Percentiles rank a stretch among this genome's conserved stretches.
These are phyloP conservation scores for Laticauda colubrina DNA, from an alignment of 2,113 vertebrate species.

Conservation along the genomic window DNA sequence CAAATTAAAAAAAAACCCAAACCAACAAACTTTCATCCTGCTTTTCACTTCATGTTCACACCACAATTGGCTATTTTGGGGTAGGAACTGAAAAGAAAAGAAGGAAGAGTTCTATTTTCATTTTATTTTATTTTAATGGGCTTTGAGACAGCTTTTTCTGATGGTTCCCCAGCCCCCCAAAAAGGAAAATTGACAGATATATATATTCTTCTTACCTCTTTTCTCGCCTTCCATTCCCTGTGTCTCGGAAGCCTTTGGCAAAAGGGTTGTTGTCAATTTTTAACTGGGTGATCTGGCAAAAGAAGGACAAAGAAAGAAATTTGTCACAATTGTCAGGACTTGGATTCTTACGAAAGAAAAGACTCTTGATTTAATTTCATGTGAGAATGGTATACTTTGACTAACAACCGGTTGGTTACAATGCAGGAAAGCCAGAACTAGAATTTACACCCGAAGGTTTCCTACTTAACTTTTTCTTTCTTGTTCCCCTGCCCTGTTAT, in stretches of 20 bases:
- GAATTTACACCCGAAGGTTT: not conserved
- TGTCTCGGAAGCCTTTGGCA: conserved; percentile 98
- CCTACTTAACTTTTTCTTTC: not conserved
- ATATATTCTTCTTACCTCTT: conserved; percentile 85
- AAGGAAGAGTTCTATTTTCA: not conserved
- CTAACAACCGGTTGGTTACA: not conserved
- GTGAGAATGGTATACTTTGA: not conserved
- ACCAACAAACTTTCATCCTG: not conserved
- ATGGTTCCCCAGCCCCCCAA: not conserved
- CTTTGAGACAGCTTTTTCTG: conserved; percentile 15
- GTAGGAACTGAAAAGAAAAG: not conserved
- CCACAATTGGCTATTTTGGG: not conserved
- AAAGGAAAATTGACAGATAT: accelerated
- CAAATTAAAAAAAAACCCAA: too few species aligned
- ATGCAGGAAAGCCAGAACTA: not conserved
- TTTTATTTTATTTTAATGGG: conserved; percentile 13
- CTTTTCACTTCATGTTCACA: accelerated
- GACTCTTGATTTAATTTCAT: not conserved
- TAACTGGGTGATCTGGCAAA: conserved; percentile 90
- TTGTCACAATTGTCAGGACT: not conserved
- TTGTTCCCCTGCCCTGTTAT: not conserved
- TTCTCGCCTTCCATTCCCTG: conserved; percentile 94
- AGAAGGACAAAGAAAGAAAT: not conserved
- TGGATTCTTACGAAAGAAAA: not conserved
- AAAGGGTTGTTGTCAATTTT: conserved; percentile 82